These are phyloP conservation scores for Agrilus mali DNA, from an alignment of 2,888 invertebrate species.

Conservation along the genomic window DNA sequence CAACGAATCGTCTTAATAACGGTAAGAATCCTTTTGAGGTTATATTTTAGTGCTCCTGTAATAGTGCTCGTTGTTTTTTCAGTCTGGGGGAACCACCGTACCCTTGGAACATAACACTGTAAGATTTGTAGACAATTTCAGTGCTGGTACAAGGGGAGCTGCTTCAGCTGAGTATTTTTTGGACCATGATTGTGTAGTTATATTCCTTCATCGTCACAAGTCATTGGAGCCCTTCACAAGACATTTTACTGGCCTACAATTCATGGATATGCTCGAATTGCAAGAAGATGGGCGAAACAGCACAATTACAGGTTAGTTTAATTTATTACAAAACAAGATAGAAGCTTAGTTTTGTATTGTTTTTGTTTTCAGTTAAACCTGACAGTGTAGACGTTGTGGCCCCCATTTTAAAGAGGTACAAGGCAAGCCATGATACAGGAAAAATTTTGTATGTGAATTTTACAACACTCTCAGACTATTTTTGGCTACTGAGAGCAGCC, in stretches of 20 bases:
- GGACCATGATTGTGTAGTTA: conserved; percentile 74
- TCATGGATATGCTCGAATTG: conserved; percentile 66
- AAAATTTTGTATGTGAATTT: conserved; percentile 66
- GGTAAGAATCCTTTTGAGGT: conserved; percentile 39
- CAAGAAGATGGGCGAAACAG: conserved; percentile 50
- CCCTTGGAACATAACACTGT: conserved; percentile 96
- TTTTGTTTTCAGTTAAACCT: conserved; percentile 45
- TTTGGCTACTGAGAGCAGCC: conserved; percentile 76
- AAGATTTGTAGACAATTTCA: conserved; percentile 97
- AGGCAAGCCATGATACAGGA: conserved; percentile 61
- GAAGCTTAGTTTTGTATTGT: neutral
- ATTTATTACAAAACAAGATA: neutral
- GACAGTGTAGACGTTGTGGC: conserved; percentile 61
- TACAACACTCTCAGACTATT: conserved; percentile 81
- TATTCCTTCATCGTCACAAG: conserved; percentile 85
- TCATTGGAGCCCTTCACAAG: conserved; percentile 85
- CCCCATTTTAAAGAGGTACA: conserved; percentile 63
- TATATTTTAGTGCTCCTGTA: conserved; percentile 10
- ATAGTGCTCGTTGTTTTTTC: conserved; percentile 19
- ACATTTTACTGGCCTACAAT: conserved; percentile 67
- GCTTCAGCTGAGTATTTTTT: conserved; percentile 94
- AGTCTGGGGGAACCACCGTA: conserved; percentile 95
- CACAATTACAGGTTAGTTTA: conserved; percentile 45
- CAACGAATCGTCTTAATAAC: conserved; percentile 68
- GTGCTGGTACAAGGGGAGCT: conserved; percentile 90